A percentile compares a stretch with the other conserved stretches of the same genome.
Evolutionary conservation across 1,140 invertebrate species (phyloP).

Genomic region (Drosophila sturtevanti): DNA sequence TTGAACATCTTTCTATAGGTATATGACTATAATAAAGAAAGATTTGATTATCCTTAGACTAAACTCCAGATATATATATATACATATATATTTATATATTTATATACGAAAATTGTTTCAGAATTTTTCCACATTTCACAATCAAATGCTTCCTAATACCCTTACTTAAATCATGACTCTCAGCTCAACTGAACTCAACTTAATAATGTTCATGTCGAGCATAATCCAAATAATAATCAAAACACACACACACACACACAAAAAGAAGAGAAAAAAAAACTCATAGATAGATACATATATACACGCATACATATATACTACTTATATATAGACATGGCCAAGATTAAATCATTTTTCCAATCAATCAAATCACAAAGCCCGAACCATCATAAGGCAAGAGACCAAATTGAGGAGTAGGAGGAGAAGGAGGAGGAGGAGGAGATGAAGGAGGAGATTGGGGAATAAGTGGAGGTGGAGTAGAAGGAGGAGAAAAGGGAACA

Average conservation of each 20-base stretch:
- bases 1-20: too few relatives aligned
- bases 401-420: constrained; percentile 14
- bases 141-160: constrained; percentile 12
- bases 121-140: neutral
- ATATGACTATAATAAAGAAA: too few relatives aligned
- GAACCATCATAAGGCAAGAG: constrained; percentile 12
- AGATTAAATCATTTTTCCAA: constrained; percentile 81
- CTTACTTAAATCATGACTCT: constrained; percentile 6
- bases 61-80: too few relatives aligned
- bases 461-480: too few relatives aligned
- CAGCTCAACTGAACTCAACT: neutral
- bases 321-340: constrained; percentile 47
- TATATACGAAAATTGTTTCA: neutral
- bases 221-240: constrained; percentile 15
- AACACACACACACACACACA: neutral
- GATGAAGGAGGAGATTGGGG: neutral
- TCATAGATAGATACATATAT: neutral
- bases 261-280: constrained; percentile 6
- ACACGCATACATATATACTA: constrained; percentile 10
- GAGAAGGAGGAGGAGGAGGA: neutral
- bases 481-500: neutral
- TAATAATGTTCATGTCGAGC: constrained; percentile 11
- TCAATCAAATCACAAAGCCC: constrained; percentile 68
- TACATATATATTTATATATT: too few relatives aligned
- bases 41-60: too few relatives aligned